Percentiles rank a stretch among this genome's conserved stretches.
Evolutionary conservation across 1,140 invertebrate genomes (phyloP).

Genomic region (Drosophila melanica): DNA sequence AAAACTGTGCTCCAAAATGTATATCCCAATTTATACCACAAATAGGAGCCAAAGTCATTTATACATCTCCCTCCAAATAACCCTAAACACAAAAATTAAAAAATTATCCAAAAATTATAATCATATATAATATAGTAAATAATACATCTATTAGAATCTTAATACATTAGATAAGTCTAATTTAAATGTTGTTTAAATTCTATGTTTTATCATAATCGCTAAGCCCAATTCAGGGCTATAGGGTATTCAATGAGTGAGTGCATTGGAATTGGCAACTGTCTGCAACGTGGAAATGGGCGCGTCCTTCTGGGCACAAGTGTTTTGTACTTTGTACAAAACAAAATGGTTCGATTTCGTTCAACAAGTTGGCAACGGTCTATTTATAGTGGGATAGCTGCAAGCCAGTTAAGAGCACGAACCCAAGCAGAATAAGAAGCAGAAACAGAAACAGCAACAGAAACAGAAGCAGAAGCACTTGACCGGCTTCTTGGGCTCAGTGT

Average conservation of each 20-base stretch:
- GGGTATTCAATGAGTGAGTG: constrained; percentile 19
- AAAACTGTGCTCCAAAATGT: no score
- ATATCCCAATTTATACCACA: no score
- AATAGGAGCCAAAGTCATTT: no score
- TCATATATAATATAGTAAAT: no score
- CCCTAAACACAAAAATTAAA: no score
- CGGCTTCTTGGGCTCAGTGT: constrained; percentile 30
- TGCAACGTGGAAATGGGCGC: constrained; percentile 27
- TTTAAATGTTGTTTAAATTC: no score
- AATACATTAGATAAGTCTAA: no score
- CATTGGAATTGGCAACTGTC: constrained; percentile 6
- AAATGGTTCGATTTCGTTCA: constrained; percentile 49
- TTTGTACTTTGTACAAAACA: constrained; percentile 21
- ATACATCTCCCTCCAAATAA: no score
- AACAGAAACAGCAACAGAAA: not conserved
- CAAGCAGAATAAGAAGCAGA: not conserved
- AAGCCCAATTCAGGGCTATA: not conserved
- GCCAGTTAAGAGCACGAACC: constrained; percentile 21
- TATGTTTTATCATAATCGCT: no score
- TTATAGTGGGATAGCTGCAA: constrained; percentile 34
- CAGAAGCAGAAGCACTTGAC: constrained; percentile 22
- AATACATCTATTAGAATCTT: no score
- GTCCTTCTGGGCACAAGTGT: constrained; percentile 13
- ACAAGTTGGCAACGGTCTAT: constrained; percentile 51
- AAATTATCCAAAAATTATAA: no score